These are phyloP conservation scores for Helarctos malayanus DNA, from an alignment of 2,797 vertebrate genomes.

Conservation along the genomic window DNA sequence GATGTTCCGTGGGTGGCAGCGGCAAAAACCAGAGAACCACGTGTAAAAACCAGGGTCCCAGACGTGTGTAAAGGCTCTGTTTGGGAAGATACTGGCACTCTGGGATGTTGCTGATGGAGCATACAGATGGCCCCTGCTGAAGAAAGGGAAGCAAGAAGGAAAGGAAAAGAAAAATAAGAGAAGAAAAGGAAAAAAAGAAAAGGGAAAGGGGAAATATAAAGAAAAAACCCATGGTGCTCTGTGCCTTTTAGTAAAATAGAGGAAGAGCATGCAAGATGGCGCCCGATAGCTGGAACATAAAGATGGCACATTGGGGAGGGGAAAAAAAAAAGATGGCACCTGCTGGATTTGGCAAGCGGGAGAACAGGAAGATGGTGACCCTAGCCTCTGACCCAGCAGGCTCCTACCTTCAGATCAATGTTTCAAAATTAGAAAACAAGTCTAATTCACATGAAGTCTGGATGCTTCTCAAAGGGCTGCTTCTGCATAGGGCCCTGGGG, in stretches of 20 bases:
- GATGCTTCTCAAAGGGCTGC: background rate
- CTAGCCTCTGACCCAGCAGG: background rate
- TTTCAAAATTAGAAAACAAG: background rate
- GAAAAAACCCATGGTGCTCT: background rate
- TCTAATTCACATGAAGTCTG: background rate
- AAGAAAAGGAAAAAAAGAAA: background rate
- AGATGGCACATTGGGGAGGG: background rate
- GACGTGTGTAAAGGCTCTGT: too few relatives aligned
- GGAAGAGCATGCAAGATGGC: background rate
- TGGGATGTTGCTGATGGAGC: too few relatives aligned
- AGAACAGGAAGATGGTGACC: background rate
- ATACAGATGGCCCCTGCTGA: background rate
- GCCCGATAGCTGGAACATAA: accelerated
- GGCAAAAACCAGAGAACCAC: background rate
- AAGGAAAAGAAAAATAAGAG: background rate
- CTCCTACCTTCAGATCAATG: background rate
- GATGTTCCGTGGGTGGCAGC: too few relatives aligned
- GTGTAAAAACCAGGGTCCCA: background rate
- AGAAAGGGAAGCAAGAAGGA: background rate
- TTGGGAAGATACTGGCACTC: background rate
- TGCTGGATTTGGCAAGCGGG: background rate
- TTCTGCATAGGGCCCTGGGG: background rate
- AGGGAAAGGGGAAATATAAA: background rate
- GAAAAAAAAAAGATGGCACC: background rate
- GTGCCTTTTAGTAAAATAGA: background rate